phyloP scores from a whole-genome alignment of 2,113 vertebrate species.

The Telmatochromis sp. region DNA sequence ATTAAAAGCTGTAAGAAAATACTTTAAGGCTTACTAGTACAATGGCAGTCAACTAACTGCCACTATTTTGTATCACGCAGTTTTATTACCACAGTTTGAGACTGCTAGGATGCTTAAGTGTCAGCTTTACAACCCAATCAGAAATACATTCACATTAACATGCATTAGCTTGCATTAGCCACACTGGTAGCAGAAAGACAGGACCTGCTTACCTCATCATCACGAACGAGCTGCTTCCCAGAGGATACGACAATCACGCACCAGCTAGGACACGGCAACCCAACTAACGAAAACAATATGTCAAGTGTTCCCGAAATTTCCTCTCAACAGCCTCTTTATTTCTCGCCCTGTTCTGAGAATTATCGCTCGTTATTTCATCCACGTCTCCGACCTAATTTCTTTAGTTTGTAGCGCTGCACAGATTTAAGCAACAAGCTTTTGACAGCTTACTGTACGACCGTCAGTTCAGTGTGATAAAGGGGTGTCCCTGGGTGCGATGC shows the following conservation, averaged over 20 bases:
- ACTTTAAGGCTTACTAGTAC: not conserved
- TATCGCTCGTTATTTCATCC: not conserved
- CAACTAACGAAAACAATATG: conserved; percentile 41
- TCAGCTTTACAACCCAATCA: not conserved
- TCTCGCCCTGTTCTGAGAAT: not conserved
- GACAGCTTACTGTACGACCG: conserved; percentile 68
- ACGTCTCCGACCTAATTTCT: not conserved
- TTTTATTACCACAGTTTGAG: not conserved
- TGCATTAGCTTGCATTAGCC: conserved; percentile 21
- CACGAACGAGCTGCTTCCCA: conserved; percentile 39
- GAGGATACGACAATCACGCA: conserved; percentile 46
- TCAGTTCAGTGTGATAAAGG: conserved; percentile 4
- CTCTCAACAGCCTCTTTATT: not conserved
- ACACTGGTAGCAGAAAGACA: conserved; percentile 13
- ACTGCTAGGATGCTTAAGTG: not conserved
- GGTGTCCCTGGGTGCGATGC: not conserved
- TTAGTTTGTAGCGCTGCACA: conserved; percentile 54
- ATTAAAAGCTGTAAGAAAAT: not conserved
- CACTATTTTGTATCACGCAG: not conserved
- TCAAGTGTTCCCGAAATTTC: conserved; percentile 5
- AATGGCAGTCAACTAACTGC: not conserved
- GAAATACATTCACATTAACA: not conserved
- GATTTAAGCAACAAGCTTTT: conserved; percentile 75
- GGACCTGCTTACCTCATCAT: conserved; percentile 70
- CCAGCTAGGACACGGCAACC: conserved; percentile 10